Percentiles rank a stretch among this genome's conserved stretches.
Evolutionary conservation across 1,140 invertebrate species (phyloP).

Genomic region (Temnothorax curvispinosus): DNA sequence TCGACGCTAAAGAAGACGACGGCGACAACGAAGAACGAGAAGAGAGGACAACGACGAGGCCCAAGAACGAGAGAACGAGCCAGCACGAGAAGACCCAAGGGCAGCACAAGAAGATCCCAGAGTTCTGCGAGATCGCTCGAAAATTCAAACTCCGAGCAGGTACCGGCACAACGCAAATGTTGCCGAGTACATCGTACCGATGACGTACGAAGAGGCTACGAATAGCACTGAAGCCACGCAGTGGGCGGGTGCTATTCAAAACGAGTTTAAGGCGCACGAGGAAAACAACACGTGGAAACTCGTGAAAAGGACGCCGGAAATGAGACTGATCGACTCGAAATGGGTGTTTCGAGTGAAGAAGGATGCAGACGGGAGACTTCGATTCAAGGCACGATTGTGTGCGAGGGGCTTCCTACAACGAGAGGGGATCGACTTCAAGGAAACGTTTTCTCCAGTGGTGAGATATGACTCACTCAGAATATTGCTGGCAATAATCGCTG

Average conservation of each 20-base stretch:
- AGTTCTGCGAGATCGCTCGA: conserved; percentile 15
- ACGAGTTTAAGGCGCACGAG: too few species aligned
- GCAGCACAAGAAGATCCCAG: too few species aligned
- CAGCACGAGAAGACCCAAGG: too few species aligned
- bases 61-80: too few species aligned
- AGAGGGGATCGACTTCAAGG: background rate
- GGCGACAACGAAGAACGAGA: too few species aligned
- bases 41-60: too few species aligned
- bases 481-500: too few species aligned
- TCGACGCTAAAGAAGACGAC: too few species aligned
- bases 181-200: background rate
- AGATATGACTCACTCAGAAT: too few species aligned
- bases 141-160: background rate
- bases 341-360: background rate
- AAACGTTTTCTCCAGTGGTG: background rate
- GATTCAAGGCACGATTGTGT: background rate
- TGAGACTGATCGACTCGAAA: background rate
- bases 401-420: background rate
- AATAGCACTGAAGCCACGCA: background rate
- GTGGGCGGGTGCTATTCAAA: background rate
- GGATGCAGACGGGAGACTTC: background rate
- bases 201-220: background rate
- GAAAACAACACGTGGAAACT: background rate
- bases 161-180: background rate
- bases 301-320: background rate